A percentile compares a stretch with the other conserved stretches of the same genome.
Evolutionary conservation across 2,113 vertebrate species (phyloP).

Genomic region (Ceratotherium simum): DNA sequence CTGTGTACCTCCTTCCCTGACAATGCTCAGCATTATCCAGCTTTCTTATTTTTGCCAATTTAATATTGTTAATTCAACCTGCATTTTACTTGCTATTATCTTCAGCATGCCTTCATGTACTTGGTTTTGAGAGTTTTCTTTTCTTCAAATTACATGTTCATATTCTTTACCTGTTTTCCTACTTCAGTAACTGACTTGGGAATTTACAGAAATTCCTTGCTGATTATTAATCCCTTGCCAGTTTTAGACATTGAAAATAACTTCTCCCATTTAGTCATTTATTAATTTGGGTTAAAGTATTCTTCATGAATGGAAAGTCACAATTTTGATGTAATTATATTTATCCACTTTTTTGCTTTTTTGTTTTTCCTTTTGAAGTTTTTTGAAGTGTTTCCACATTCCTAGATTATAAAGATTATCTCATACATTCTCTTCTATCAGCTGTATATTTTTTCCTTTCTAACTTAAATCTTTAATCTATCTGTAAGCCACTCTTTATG

Average conservation of each 20-base stretch:
- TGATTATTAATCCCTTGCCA: not conserved
- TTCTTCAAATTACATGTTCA: not conserved
- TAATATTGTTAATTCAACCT: not conserved
- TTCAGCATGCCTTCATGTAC: not conserved
- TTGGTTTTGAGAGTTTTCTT: not conserved
- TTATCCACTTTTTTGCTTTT: not conserved
- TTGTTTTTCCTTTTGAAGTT: not conserved
- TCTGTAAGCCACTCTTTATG: not conserved
- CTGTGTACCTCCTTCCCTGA: not conserved
- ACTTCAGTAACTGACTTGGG: not conserved
- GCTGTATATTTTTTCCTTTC: not conserved
- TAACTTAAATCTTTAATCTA: slow-evolving; percentile 1
- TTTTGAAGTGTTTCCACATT: not conserved
- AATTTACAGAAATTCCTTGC: not conserved
- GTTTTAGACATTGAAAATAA: not conserved
- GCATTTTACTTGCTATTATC: not conserved
- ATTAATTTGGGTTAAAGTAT: not conserved
- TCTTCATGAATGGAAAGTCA: not conserved
- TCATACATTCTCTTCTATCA: not conserved
- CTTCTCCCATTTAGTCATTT: not conserved
- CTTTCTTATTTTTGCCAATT: not conserved
- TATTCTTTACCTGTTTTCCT: not conserved
- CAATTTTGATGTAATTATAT: not conserved
- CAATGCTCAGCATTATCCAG: not conserved
- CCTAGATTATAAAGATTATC: not conserved